A percentile compares a stretch with the other conserved stretches of the same genome.
Conservation (phyloP, 2,888 invertebrate species). For the Heliconius hortense region DNA sequence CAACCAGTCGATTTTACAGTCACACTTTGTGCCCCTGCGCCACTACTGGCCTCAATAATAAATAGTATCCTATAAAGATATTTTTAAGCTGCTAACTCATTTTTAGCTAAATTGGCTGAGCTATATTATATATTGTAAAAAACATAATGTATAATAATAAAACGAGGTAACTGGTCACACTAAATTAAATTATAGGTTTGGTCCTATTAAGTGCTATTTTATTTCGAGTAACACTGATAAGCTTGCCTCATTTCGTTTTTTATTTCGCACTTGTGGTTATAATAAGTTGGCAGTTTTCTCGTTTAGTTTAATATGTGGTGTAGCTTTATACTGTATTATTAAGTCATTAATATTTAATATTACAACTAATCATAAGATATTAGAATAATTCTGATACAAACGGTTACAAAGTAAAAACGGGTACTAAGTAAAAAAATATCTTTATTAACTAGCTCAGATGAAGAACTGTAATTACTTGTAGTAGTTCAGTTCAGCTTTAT, state of each 20-base stretch:
- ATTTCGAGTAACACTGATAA: neutral
- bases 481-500: too few relatives aligned
- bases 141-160: neutral
- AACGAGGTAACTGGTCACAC: neutral
- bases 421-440: neutral
- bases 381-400: neutral
- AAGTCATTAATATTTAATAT: constrained; percentile 3
- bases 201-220: constrained; percentile 4
- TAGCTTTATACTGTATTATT: neutral
- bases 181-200: constrained; percentile 3
- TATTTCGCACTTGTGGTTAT: constrained; percentile 4
- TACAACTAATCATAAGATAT: neutral
- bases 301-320: neutral
- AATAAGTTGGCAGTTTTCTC: neutral
- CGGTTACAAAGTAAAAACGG: neutral
- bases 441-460: neutral
- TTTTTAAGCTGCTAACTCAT: neutral
- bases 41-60: too few relatives aligned
- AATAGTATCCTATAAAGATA: neutral
- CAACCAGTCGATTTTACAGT: too few relatives aligned
- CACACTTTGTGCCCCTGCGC: too few relatives aligned
- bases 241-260: neutral
- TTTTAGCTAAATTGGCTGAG: neutral
- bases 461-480: neutral
- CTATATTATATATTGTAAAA: neutral